A percentile compares a stretch with the other conserved stretches of the same genome.
phyloP scores from a whole-genome alignment of 2,113 vertebrate species.

The Triplophysa siluroides region DNA sequence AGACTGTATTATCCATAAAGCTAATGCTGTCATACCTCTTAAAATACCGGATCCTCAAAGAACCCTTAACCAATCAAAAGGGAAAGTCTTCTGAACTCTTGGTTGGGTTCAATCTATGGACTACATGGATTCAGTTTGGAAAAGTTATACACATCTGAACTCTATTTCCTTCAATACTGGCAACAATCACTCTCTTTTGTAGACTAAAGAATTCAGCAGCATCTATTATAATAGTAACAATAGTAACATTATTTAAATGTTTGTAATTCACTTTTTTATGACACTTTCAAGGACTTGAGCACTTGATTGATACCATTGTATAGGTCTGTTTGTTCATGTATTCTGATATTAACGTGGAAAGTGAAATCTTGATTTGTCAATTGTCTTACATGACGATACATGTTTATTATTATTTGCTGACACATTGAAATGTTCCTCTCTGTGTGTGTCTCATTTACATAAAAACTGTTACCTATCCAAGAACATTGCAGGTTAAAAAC shows the following conservation, averaged over 20 bases:
- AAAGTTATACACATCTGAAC: not conserved
- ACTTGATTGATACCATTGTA: not conserved
- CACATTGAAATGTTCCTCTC: not conserved
- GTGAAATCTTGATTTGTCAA: not conserved
- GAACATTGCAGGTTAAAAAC: not conserved
- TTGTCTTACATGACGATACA: not conserved
- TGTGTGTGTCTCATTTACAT: not conserved
- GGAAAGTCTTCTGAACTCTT: not conserved
- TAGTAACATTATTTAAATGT: not conserved
- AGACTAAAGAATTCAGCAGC: not conserved
- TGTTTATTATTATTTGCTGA: not conserved
- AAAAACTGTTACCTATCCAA: slow-evolving; percentile 25
- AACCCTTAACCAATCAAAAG: not conserved
- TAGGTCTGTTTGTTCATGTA: slow-evolving; percentile 3
- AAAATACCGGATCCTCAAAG: not conserved
- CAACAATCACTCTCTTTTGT: not conserved
- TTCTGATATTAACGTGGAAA: not conserved
- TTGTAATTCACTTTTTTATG: not conserved
- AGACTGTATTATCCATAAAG: not conserved
- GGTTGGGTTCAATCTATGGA: not conserved
- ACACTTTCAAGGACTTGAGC: not conserved
- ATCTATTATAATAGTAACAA: not conserved
- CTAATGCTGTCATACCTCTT: not conserved
- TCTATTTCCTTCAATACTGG: not conserved
- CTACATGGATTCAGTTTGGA: not conserved